Conservation (phyloP, 2,113 vertebrate genomes). For the Carettochelys insculpta region DNA sequence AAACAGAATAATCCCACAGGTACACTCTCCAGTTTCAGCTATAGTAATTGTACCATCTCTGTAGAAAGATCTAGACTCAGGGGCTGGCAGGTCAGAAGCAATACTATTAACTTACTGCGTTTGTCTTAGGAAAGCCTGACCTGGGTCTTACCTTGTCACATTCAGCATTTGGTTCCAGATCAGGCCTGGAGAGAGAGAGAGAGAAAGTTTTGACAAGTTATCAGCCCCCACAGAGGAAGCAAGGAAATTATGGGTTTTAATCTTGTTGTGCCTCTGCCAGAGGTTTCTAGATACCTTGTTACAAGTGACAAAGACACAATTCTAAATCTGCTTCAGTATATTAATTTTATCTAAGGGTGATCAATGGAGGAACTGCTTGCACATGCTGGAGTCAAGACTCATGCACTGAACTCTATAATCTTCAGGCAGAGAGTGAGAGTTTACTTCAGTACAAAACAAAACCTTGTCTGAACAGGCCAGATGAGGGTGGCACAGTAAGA, state of each 20-base stretch:
- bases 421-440: neutral
- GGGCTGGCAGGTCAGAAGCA: neutral
- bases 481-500: rapidly evolving
- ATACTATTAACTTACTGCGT: neutral
- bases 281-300: neutral
- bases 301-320: neutral
- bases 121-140: neutral
- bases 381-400: rapidly evolving
- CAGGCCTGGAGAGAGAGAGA: slow-evolving; percentile 20
- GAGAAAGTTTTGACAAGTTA: neutral
- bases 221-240: neutral
- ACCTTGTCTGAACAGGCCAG: neutral
- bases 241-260: neutral
- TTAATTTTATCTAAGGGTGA: neutral
- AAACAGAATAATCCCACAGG: rapidly evolving
- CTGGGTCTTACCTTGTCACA: slow-evolving; percentile 37
- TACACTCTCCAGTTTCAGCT: rapidly evolving
- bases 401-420: rapidly evolving
- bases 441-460: neutral
- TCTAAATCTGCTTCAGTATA: neutral
- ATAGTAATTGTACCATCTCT: neutral
- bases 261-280: neutral
- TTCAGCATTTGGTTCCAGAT: neutral
- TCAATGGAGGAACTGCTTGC: neutral
- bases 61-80: neutral